Percentiles rank a stretch among this genome's conserved stretches.
Evolutionary conservation across 2,888 invertebrate genomes (phyloP).

Genomic region (Drosophila sordidula): DNA sequence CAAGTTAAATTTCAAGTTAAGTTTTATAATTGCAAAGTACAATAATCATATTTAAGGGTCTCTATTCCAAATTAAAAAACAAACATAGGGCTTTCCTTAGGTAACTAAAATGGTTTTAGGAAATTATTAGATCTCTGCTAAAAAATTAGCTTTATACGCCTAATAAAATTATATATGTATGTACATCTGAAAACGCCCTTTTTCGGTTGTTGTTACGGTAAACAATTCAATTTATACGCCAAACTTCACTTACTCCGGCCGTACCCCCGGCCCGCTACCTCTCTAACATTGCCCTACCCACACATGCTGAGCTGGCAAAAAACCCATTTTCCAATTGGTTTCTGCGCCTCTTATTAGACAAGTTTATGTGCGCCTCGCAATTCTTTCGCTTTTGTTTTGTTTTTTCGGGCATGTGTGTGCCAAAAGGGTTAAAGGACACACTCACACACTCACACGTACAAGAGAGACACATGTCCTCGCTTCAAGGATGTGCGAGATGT

Average conservation of each 20-base stretch:
- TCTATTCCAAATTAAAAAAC: too few species aligned
- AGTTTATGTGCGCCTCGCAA: constrained; percentile 65
- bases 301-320: too few species aligned
- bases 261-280: neutral
- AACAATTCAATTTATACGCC: constrained; percentile 61
- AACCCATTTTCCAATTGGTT: constrained; percentile 52
- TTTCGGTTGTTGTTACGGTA: constrained; percentile 13
- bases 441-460: constrained; percentile 7
- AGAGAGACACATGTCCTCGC: constrained; percentile 42
- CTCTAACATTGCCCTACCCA: too few species aligned
- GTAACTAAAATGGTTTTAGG: too few species aligned
- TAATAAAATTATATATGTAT: too few species aligned
- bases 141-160: too few species aligned
- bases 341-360: constrained; percentile 71
- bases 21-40: too few species aligned
- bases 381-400: constrained; percentile 55
- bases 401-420: constrained; percentile 39
- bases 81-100: too few species aligned
- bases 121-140: too few species aligned
- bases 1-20: too few species aligned
- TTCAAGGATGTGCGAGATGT: constrained; percentile 64
- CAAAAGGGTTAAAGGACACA: constrained; percentile 57
- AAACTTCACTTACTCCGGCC: neutral
- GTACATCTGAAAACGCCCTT: too few species aligned
- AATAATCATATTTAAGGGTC: too few species aligned